Evolutionary conservation across 2,113 vertebrate species (phyloP).

Genomic region (Colossoma macropomum): DNA sequence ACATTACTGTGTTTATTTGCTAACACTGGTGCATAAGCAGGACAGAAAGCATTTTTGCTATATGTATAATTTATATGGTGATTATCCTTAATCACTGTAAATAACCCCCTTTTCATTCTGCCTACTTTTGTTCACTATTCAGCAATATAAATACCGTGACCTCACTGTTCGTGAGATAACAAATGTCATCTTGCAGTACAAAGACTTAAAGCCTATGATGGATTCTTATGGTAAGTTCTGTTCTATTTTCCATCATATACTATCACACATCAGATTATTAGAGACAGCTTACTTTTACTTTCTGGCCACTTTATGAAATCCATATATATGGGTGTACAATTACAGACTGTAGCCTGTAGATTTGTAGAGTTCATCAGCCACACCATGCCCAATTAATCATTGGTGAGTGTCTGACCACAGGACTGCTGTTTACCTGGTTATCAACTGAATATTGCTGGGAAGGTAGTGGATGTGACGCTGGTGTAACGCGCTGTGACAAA

Average conservation of each 20-base stretch:
- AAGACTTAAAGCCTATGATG: conserved; percentile 96
- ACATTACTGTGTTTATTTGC: no score
- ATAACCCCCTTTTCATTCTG: no score
- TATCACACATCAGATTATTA: background rate
- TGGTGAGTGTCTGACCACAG: no score
- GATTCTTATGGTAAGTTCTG: conserved; percentile 89
- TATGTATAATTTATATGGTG: background rate
- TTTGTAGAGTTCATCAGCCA: background rate
- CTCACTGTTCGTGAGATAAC: conserved; percentile 92
- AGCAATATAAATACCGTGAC: conserved; percentile 98
- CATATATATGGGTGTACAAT: no score
- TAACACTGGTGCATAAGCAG: no score
- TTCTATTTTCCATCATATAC: background rate
- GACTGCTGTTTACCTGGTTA: no score
- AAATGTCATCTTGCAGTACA: conserved; percentile 91
- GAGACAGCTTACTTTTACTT: background rate
- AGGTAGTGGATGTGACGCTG: no score
- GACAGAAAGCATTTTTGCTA: background rate
- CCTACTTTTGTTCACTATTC: conserved; percentile 58
- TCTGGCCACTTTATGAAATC: background rate
- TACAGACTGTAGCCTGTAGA: no score
- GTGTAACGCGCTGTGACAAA: no score
- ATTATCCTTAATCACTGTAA: no score
- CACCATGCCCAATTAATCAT: no score
- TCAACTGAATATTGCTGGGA: no score